Percentiles rank a stretch among this genome's conserved stretches.
phyloP scores from a whole-genome alignment of 2,888 invertebrate species.

The Drosophila nr. fundita region DNA sequence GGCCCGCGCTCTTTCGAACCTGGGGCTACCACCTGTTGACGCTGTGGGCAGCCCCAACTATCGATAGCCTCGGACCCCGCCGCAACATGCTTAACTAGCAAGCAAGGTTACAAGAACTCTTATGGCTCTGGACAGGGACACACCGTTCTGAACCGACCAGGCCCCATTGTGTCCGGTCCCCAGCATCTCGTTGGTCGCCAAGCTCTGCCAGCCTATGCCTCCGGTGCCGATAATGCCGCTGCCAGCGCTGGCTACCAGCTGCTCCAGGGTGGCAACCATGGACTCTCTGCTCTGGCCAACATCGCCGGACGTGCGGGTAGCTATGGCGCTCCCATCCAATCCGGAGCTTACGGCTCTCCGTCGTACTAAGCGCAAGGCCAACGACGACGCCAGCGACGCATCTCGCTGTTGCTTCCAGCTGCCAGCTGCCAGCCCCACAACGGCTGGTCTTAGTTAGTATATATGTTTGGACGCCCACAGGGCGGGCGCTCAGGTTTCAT shows the following conservation, averaged over 20 bases:
- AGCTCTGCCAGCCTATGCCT: conserved; percentile 67
- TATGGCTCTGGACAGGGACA: conserved; percentile 23
- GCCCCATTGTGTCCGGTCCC: conserved; percentile 51
- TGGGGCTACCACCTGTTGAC: too few species aligned
- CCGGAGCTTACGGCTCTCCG: conserved; percentile 51
- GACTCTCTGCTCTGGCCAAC: conserved; percentile 73
- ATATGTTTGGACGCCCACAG: conserved; percentile 54
- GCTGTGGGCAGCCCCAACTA: too few species aligned
- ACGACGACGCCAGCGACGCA: conserved; percentile 21
- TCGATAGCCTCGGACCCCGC: too few species aligned
- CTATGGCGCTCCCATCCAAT: conserved; percentile 55
- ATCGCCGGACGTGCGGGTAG: conserved; percentile 66
- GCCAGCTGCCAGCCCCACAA: conserved; percentile 33
- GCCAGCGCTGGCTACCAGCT: conserved; percentile 78
- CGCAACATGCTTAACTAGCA: too few species aligned
- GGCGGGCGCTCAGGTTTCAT: conserved; percentile 54
- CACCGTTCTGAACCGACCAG: conserved; percentile 30
- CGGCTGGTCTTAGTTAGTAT: conserved; percentile 64
- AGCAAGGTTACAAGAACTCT: conserved; percentile 69
- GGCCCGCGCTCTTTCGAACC: too few species aligned
- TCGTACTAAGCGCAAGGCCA: conserved; percentile 50
- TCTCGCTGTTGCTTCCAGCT: conserved; percentile 24
- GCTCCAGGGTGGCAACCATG: conserved; percentile 74
- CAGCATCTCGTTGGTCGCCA: conserved; percentile 50
- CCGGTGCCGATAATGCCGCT: conserved; percentile 73